Evolutionary conservation across 2,888 invertebrate species (phyloP), one percentile per base, ranked within the genome.

Genomic region (Drosophila ochracea): DNA sequence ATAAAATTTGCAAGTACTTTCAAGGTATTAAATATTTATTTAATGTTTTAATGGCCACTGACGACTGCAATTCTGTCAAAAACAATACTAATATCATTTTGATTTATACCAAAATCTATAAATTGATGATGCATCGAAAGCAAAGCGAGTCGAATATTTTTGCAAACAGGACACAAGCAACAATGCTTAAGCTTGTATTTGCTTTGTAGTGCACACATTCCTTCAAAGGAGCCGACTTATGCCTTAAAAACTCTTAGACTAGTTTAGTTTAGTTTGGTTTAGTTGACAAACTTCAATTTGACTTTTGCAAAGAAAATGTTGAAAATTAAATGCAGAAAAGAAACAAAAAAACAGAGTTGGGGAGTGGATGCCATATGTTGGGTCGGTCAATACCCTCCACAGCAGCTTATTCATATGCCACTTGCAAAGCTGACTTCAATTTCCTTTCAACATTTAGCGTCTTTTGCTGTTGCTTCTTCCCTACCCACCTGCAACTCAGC

Each of bases 251-350:
- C 91, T 82, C 82, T 91, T 84, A 75, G 78, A 80, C 74, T 76
- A 78, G 73, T 61, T 87, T 64, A 72, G 73, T 61, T 87, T 68
- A 68, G 73, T 59, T 84, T 70, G 3, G 28, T 78, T 75, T 50
- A 78, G 75, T 61, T 76, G 30, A 57, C 47, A 82, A 87, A 91
- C 80, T 91, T 84, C 72, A 89, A 91, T 82, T 89, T 84, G 77
- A 73, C 73, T 91, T 91, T 73, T n/a, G 66, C 57, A 57, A 71
- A 62, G 65, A 79, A 74, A 66, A 71, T 65, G 55, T 60, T 53
- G 55, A 68, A 69, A 76, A 69, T 54, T 62, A 75, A 87, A 72
- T 70, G 47, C 43, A 21, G n/a, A 41, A 59, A 49, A 3, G 30
- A 47, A 61, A 60, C 37, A 54, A 37, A 67, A 67, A 9, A 28